Evolutionary conservation across 2,113 vertebrate species (phyloP), one percentile per base, ranked within the genome.

Genomic region (Mystacornis crossleyi): DNA sequence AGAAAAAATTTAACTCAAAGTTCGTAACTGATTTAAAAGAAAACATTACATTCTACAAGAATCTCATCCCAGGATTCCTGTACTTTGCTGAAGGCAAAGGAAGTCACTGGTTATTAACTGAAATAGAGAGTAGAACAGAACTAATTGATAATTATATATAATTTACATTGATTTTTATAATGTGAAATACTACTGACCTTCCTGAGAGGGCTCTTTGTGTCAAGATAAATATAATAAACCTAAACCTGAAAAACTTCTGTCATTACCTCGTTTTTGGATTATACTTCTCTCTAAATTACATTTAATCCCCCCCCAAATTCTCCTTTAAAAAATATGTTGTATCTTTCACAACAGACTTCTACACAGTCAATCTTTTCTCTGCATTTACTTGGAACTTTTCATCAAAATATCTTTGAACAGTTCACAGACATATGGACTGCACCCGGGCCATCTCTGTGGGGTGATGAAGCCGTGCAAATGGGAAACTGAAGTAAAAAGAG

Each of bases 91-190:
- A 71, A 87, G 88, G 94, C 88, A 87, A 65, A 25, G 17, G 33
- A 88, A 93, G 62, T 67, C 81, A 57, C 43, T 72, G 31, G 57
- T 55, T 91, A 85, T 81, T 89, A 94, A 75, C 53, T 72, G 67
- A 93, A 94, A 90, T 57, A 53, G 28, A 61, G 16, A 86, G 25
- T 24, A 77, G 58, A 74, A 85, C 25, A 74, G 18, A 88, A 77
- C 36, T 90, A 91, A 85, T 82, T 82, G 67, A 69, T 71, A 91
- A 81, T 81, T 40, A 60, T 14, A 11, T 18, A 28, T 43, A 74
- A 85, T 87, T 79, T 79, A 82, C 48, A 75, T 64, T 53, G 70
- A 26, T 79, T 87, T 87, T 85, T 72, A 67, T 64, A 86, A 86
- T 18, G 19, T 53, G 31, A 92, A 93, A 64, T 60, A 43, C 12